phyloP scores from a whole-genome alignment of 1,140 invertebrate species.

The Zaprionus taronus region DNA sequence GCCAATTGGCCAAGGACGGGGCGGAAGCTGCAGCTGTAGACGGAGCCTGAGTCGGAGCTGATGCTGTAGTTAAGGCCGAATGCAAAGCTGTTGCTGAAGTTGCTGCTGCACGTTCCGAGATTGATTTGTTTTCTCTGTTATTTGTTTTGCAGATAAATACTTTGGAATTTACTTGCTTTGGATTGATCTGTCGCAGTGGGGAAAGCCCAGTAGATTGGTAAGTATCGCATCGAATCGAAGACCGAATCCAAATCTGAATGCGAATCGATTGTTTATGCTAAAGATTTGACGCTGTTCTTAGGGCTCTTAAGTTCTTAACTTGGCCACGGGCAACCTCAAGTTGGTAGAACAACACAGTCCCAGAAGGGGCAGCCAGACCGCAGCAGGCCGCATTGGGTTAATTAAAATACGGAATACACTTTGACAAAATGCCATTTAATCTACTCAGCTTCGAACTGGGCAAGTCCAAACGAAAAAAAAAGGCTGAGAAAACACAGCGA shows the following conservation, averaged over 20 bases:
- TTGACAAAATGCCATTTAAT: slow-evolving; percentile 81
- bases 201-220: slow-evolving; percentile 26
- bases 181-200: slow-evolving; percentile 26
- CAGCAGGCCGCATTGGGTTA: slow-evolving; percentile 38
- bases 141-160: slow-evolving; percentile 51
- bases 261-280: slow-evolving; percentile 30
- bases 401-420: slow-evolving; percentile 74
- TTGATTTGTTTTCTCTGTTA: slow-evolving; percentile 28
- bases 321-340: not conserved
- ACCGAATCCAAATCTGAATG: not conserved
- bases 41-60: not conserved
- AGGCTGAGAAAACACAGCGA: slow-evolving; percentile 19
- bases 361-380: not conserved
- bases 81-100: not conserved
- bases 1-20: slow-evolving; percentile 22
- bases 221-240: slow-evolving; percentile 11
- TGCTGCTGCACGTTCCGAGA: slow-evolving; percentile 22
- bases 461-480: slow-evolving; percentile 19
- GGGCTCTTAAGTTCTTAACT: slow-evolving; percentile 28
- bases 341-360: not conserved
- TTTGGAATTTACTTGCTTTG: slow-evolving; percentile 50
- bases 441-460: slow-evolving; percentile 59
- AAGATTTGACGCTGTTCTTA: slow-evolving; percentile 1
- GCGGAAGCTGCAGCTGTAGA: slow-evolving; percentile 2
- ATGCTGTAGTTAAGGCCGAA: not conserved